These are phyloP conservation scores for Ursus arctos DNA, from an alignment of 2,113 vertebrate genomes.

Conservation along the genomic window DNA sequence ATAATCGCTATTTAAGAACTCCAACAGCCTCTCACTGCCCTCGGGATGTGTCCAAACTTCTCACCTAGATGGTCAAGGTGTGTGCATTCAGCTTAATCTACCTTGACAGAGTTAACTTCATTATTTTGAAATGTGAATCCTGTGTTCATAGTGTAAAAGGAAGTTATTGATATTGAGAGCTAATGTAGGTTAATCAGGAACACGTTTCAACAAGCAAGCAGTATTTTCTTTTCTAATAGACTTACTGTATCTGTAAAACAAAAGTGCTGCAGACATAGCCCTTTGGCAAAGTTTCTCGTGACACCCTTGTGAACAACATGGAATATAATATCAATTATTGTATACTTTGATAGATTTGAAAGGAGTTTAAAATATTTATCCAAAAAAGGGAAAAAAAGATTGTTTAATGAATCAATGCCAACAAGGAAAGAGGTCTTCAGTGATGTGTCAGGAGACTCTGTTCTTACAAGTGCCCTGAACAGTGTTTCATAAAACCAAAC, in stretches of 20 bases:
- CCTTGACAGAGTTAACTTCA: background rate
- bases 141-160: background rate
- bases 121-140: background rate
- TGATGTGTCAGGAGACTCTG: background rate
- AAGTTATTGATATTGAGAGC: background rate
- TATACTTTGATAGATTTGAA: background rate
- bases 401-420: conserved; percentile 17
- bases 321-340: background rate
- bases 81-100: background rate
- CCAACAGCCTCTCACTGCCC: background rate
- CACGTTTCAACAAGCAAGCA: background rate
- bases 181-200: background rate
- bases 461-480: background rate
- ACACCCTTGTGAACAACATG: conserved; percentile 36
- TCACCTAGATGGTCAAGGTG: background rate
- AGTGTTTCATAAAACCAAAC: conserved; percentile 44
- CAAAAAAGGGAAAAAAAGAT: background rate
- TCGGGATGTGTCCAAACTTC: background rate
- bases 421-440: background rate
- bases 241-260: background rate
- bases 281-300: background rate
- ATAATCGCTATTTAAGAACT: background rate
- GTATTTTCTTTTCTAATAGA: background rate
- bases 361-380: conserved; percentile 5
- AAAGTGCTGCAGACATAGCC: background rate